Conservation (phyloP, 2,113 vertebrate genomes). For the Leptocoma aspasia region DNA sequence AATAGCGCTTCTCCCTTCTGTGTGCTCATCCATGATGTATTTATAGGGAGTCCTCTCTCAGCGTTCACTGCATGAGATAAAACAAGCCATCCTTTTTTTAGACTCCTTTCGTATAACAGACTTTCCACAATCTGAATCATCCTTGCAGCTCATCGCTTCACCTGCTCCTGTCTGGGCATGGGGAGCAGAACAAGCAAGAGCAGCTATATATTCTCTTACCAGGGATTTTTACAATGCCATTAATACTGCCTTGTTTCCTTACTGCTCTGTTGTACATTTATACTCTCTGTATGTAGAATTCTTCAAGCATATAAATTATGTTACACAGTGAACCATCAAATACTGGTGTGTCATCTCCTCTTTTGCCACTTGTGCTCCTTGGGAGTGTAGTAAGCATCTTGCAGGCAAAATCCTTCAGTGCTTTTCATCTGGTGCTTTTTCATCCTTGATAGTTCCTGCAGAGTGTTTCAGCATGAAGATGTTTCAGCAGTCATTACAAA, state of each 20-base stretch:
- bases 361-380: neutral
- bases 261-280: neutral
- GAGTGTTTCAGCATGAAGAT: constrained; percentile 12
- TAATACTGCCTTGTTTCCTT: neutral
- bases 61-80: constrained; percentile 36
- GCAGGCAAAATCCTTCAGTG: constrained; percentile 18
- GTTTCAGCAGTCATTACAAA: constrained; percentile 28
- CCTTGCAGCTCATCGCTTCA: constrained; percentile 11
- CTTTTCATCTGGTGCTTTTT: constrained; percentile 31
- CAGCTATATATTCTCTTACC: neutral
- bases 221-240: neutral
- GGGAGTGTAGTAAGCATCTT: constrained; percentile 26
- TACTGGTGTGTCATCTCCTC: neutral
- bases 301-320: neutral
- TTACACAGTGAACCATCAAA: neutral
- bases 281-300: neutral
- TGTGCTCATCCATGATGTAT: constrained; percentile 32
- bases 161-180: neutral
- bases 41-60: constrained; percentile 54
- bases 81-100: constrained; percentile 36
- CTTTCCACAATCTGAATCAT: neutral
- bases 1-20: constrained; percentile 32
- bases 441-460: neutral
- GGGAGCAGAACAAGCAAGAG: neutral
- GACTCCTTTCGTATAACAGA: constrained; percentile 7